phyloP scores from a whole-genome alignment of 2,888 invertebrate genomes.

The Bombylius major region DNA sequence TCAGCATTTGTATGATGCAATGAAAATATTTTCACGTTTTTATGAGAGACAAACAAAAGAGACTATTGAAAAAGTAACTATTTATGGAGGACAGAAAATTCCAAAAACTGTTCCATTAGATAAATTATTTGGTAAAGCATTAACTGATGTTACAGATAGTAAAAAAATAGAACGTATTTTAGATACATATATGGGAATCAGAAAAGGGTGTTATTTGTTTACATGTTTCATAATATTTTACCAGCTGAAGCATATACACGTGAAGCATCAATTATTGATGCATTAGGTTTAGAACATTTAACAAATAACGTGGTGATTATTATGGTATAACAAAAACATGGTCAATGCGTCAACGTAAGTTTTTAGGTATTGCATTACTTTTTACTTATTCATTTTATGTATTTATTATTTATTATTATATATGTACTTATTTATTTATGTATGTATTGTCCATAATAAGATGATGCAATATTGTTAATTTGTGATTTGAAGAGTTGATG shows the following conservation, averaged over 20 bases:
- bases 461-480: too few species aligned
- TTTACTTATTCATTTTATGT: too few species aligned
- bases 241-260: conserved; percentile 87
- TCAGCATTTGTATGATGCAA: conserved; percentile 82
- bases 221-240: conserved; percentile 79
- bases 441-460: too few species aligned
- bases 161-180: conserved; percentile 66
- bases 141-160: conserved; percentile 17
- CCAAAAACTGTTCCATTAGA: conserved; percentile 17
- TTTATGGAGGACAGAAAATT: not conserved
- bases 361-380: conserved; percentile 68
- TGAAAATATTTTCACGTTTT: conserved; percentile 35
- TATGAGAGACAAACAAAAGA: not conserved
- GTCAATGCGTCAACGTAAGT: conserved; percentile 53
- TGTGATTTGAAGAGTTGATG: too few species aligned
- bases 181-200: conserved; percentile 75
- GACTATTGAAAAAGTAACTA: not conserved
- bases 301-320: conserved; percentile 73
- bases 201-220: conserved; percentile 79
- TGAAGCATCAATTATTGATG: conserved; percentile 90
- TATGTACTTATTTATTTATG: too few species aligned
- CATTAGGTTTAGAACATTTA: conserved; percentile 60
- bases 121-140: conserved; percentile 18
- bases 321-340: conserved; percentile 68
- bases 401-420: too few species aligned